Conservation (phyloP, 2,797 vertebrate genomes). For the Cyclura pinguis region DNA sequence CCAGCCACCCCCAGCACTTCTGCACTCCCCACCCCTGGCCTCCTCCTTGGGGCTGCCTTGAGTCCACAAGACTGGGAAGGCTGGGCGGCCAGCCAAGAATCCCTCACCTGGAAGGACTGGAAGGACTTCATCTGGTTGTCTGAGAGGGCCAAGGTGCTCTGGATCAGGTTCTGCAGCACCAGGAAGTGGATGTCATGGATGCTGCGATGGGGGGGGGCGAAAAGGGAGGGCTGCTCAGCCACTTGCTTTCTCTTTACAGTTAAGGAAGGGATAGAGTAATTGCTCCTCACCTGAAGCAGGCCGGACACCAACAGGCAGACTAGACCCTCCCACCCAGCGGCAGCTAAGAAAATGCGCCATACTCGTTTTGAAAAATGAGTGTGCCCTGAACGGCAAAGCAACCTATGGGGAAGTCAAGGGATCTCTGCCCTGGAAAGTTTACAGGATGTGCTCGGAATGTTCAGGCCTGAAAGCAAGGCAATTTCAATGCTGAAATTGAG, state of each 20-base stretch:
- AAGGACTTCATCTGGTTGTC: slow-evolving; percentile 92
- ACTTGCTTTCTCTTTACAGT: not conserved
- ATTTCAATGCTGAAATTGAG: not conserved
- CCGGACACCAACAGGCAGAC: not conserved
- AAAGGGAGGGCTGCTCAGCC: no score
- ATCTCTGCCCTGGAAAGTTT: not conserved
- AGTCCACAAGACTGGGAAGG: not conserved
- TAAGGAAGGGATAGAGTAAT: no score
- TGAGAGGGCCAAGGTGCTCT: slow-evolving; percentile 93
- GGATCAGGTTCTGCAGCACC: slow-evolving; percentile 94
- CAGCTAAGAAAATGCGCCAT: no score
- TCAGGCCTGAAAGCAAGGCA: not conserved
- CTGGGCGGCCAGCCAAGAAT: fast-evolving
- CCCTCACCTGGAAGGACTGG: slow-evolving; percentile 90
- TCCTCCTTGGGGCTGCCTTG: no score
- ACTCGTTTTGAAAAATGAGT: no score
- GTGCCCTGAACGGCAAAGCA: not conserved
- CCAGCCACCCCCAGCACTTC: no score
- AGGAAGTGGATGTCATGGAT: slow-evolving; percentile 89
- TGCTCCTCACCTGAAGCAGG: no score
- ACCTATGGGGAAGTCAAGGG: no score
- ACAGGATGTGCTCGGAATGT: not conserved
- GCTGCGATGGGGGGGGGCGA: slow-evolving; percentile 75
- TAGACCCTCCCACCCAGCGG: no score
- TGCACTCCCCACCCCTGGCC: no score